Conservation (phyloP, 2,797 vertebrate species). For the Sebastes taczanowskii region DNA sequence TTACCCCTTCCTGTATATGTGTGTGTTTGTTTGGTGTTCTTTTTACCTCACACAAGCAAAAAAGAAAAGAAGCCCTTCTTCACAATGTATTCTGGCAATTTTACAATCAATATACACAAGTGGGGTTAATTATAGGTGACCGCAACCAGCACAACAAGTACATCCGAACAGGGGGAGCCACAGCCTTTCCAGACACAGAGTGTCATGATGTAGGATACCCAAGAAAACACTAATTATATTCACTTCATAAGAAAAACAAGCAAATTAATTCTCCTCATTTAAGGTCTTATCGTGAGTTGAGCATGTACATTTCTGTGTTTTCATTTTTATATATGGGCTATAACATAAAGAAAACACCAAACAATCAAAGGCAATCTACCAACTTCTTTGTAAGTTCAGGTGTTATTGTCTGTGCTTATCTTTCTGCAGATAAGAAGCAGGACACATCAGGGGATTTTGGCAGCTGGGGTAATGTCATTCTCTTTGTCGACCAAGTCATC, state of each 20-base stretch:
- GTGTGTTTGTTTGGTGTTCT: neutral
- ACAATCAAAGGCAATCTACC: neutral
- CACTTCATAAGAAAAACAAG: neutral
- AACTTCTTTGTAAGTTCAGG: neutral
- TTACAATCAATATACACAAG: neutral
- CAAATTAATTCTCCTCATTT: neutral
- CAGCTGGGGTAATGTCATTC: constrained; percentile 80
- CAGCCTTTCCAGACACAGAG: neutral
- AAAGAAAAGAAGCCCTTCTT: neutral
- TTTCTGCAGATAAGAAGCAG: neutral
- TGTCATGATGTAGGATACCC: neutral
- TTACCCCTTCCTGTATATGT: neutral
- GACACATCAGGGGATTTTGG: constrained; percentile 87
- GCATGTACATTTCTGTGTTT: neutral
- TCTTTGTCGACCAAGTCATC: constrained; percentile 83
- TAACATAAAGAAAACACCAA: neutral
- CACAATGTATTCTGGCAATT: neutral
- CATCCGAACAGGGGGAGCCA: too few species aligned
- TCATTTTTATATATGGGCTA: neutral
- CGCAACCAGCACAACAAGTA: too few species aligned
- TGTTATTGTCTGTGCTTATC: constrained; percentile 46
- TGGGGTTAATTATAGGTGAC: too few species aligned
- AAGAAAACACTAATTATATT: neutral
- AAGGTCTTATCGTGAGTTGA: neutral
- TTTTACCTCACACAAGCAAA: neutral